A percentile compares a stretch with the other conserved stretches of the same genome.
These are phyloP conservation scores for Orthosia cruda DNA, from an alignment of 2,888 invertebrate species.

Conservation along the genomic window DNA sequence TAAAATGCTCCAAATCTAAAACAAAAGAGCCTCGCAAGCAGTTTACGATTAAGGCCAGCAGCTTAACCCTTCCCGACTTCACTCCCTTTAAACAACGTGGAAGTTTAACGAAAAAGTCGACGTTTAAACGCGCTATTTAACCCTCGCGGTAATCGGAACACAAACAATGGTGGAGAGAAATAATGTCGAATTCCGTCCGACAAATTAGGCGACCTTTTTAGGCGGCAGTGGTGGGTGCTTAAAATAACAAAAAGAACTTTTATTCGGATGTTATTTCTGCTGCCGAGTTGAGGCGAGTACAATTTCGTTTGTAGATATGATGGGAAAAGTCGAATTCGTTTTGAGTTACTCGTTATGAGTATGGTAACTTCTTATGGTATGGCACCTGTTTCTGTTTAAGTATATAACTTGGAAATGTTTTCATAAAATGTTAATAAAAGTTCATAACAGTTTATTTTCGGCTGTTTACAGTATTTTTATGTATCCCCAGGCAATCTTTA, in stretches of 20 bases:
- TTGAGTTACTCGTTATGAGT: constrained; percentile 61
- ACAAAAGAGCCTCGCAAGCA: constrained; percentile 84
- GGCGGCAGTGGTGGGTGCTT: constrained; percentile 78
- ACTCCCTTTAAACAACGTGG: constrained; percentile 83
- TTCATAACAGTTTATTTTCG: constrained; percentile 10
- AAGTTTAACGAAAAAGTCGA: constrained; percentile 89
- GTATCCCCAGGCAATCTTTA: constrained; percentile 2
- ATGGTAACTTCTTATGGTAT: constrained; percentile 53
- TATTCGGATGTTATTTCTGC: constrained; percentile 74
- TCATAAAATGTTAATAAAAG: constrained; percentile 11
- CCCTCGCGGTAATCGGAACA: constrained; percentile 89
- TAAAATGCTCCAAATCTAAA: constrained; percentile 74
- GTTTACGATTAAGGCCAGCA: constrained; percentile 85
- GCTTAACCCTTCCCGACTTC: constrained; percentile 88
- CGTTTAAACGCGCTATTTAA: constrained; percentile 89
- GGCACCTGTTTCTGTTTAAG: constrained; percentile 47
- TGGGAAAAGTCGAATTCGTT: constrained; percentile 67
- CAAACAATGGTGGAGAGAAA: constrained; percentile 89
- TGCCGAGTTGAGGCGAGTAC: constrained; percentile 63
- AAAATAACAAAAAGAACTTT: constrained; percentile 85
- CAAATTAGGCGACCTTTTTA: constrained; percentile 90
- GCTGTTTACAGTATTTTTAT: constrained; percentile 25
- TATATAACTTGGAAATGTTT: constrained; percentile 28
- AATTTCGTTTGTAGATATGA: constrained; percentile 66
- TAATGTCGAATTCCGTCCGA: constrained; percentile 90